Percentiles rank a stretch among this genome's conserved stretches.
Evolutionary conservation across 2,113 vertebrate species (phyloP).

Genomic region (Coreoperca whiteheadi): DNA sequence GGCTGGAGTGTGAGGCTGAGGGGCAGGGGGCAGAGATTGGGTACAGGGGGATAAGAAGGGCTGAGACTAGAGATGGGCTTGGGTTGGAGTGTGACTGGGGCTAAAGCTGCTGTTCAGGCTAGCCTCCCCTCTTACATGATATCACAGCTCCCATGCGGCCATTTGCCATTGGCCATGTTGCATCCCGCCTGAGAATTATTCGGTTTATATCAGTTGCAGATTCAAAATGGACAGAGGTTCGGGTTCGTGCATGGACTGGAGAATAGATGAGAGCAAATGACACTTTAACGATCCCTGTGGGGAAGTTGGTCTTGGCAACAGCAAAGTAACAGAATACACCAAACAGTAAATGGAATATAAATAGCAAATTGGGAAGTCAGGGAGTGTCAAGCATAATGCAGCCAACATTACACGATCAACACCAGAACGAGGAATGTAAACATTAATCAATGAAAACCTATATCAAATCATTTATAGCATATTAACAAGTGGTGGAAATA

Average conservation of each 20-base stretch:
- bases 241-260: neutral
- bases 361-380: neutral
- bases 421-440: neutral
- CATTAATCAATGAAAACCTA: constrained; percentile 6
- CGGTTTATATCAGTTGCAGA: neutral
- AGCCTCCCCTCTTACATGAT: constrained; percentile 46
- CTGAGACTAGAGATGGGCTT: constrained; percentile 18
- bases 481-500: neutral
- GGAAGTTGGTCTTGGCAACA: constrained; percentile 19
- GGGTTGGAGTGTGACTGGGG: constrained; percentile 51
- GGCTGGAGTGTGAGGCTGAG: constrained; percentile 66
- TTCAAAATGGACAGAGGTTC: constrained; percentile 2
- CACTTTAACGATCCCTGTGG: constrained; percentile 6
- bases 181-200: neutral
- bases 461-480: neutral
- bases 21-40: constrained; percentile 44
- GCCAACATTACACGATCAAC: constrained; percentile 4
- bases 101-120: constrained; percentile 48
- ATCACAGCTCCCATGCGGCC: constrained; percentile 47
- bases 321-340: constrained; percentile 21
- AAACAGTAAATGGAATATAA: constrained; percentile 17
- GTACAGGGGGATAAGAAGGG: constrained; percentile 32
- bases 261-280: constrained; percentile 22
- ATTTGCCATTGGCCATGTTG: constrained; percentile 10
- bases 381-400: neutral